Conservation (phyloP, 2,888 invertebrate genomes). For the Gibbula magus region DNA sequence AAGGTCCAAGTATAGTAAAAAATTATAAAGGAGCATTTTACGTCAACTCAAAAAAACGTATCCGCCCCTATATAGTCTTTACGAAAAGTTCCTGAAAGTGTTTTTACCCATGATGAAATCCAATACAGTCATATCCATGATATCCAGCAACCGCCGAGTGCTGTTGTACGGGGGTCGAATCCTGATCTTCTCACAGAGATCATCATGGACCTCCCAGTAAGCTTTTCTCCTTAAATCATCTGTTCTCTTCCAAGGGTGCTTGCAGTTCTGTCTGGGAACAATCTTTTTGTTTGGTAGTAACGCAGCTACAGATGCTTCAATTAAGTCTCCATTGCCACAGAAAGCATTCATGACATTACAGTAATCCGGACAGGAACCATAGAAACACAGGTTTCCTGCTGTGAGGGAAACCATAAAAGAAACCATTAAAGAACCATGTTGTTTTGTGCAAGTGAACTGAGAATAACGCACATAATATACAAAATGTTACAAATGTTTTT, state of each 20-base stretch:
- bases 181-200: slow-evolving; percentile 91
- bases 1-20: too few species aligned
- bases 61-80: too few species aligned
- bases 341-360: slow-evolving; percentile 84
- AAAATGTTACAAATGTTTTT: too few species aligned
- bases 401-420: slow-evolving; percentile 76
- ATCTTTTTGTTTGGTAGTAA: slow-evolving; percentile 89
- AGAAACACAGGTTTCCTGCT: slow-evolving; percentile 77
- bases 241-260: slow-evolving; percentile 95
- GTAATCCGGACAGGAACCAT: slow-evolving; percentile 78
- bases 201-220: slow-evolving; percentile 95
- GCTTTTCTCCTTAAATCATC: slow-evolving; percentile 97
- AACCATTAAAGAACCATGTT: slow-evolving; percentile 46
- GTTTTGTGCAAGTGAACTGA: too few species aligned
- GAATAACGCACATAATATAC: too few species aligned
- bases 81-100: too few species aligned
- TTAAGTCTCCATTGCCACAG: slow-evolving; percentile 94
- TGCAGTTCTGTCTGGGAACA: slow-evolving; percentile 92
- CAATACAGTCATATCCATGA: slow-evolving; percentile 96
- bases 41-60: too few species aligned
- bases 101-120: slow-evolving; percentile 91
- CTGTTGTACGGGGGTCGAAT: slow-evolving; percentile 92
- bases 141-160: slow-evolving; percentile 91
- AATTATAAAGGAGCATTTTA: too few species aligned
- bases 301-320: slow-evolving; percentile 97